Evolutionary conservation across 2,797 vertebrate genomes (phyloP), one percentile per base, ranked within the genome.

Genomic region (Cetoscarus ocellatus): DNA sequence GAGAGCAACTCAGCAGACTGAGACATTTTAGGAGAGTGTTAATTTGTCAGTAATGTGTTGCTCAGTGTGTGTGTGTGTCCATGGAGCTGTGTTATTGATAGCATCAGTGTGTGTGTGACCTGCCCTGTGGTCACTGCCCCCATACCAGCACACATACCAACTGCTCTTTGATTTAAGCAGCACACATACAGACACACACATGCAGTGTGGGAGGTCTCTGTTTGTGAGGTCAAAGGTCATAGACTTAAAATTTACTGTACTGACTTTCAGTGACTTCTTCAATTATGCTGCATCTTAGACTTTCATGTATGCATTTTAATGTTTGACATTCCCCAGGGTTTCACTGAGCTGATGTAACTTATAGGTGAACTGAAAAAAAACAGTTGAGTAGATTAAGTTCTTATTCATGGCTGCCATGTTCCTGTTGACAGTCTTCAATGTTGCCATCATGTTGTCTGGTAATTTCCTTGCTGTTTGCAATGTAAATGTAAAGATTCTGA

Each of bases 131-230:
- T 57, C 80, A 73, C 61, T 67, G 66, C 87, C 87, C 85, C 88
- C 83, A 75, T 66, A 66, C 80, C 90, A 91, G 84, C 88, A 90
- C 85, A 88, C 83, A 75, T 66, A 66, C 80, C 90, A 91, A 84
- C 88, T 90, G 91, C 90, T 89, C 79, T 14, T 74, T 73, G 19
- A 67, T n/a, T 36, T 7, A n/a, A 57, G 36, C n/a, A 15, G 13
- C 8, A 52, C 43, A 70, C 17, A 56, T 13, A 56, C 44, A 50
- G 19, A 10, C 57, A 35, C 13, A n/a, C 59, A 45, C 27, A 65
- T 1, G 43, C 67, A 2, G 8, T 9, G 45, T 53, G 51, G 77
- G 75, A 36, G 76, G 86, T 79, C 78, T 69, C 7, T 35, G 34
- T 61, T 61, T 48, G 0, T 4, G 15, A 43, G 79, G 70, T 79